Evolutionary conservation across 2,797 vertebrate species (phyloP).

Genomic region (Centropyge bicolor): DNA sequence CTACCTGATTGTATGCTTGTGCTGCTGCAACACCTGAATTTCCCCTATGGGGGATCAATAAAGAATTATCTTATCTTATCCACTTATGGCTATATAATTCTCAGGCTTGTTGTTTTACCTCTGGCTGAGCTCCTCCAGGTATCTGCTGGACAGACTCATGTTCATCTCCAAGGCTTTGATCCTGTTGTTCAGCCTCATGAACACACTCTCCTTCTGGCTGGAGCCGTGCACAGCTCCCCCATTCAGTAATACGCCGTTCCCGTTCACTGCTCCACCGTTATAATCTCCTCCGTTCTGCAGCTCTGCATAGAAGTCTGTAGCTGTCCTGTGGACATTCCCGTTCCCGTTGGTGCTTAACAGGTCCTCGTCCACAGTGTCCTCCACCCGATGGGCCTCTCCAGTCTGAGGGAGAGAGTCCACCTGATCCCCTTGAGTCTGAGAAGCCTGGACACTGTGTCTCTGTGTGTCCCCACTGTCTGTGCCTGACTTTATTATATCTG

Average conservation of each 20-base stretch:
- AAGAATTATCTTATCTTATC: too few relatives aligned
- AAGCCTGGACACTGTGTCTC: slow-evolving; percentile 41
- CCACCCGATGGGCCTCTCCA: slow-evolving; percentile 68
- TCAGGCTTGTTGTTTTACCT: slow-evolving; percentile 79
- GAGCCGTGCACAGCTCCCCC: slow-evolving; percentile 93
- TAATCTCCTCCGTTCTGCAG: slow-evolving; percentile 93
- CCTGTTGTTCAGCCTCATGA: slow-evolving; percentile 99
- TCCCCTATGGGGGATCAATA: too few relatives aligned
- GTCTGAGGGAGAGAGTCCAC: slow-evolving; percentile 37
- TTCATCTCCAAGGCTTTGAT: slow-evolving; percentile 99
- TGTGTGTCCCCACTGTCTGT: slow-evolving; percentile 55
- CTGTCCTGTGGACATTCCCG: slow-evolving; percentile 88
- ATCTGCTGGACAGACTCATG: slow-evolving; percentile 98
- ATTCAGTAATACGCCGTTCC: slow-evolving; percentile 68
- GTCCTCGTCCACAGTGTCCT: slow-evolving; percentile 89
- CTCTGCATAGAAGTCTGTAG: slow-evolving; percentile 98
- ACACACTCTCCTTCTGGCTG: slow-evolving; percentile 98
- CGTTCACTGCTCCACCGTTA: slow-evolving; percentile 82
- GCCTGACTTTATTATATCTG: slow-evolving; percentile 53
- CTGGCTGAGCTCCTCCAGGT: slow-evolving; percentile 98
- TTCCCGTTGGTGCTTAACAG: slow-evolving; percentile 80
- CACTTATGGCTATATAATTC: too few relatives aligned
- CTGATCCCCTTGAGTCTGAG: slow-evolving; percentile 63
- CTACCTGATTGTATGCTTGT: too few relatives aligned
- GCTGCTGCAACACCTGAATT: too few relatives aligned